Evolutionary conservation across 2,797 vertebrate genomes (phyloP), one percentile per base, ranked within the genome.

Genomic region (Acipenser transmontanus): DNA sequence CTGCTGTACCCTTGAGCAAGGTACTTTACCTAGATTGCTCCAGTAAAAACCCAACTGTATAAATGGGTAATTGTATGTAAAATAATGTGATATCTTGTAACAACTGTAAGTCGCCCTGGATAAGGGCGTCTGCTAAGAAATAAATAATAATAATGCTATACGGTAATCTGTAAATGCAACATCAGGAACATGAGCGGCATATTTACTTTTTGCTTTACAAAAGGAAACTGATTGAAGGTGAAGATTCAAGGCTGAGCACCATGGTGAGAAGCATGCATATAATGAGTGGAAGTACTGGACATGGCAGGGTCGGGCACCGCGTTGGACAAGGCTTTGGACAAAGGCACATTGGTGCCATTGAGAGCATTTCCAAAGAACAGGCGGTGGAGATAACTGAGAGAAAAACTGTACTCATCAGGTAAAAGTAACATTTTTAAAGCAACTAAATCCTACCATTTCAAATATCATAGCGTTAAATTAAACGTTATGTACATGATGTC

Each of bases 381-480:
- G 83, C 85, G 47, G 82, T 90, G 74, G 89, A 92, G 73, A 77
- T 82, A 78, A 90, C 82, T 0, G 86, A 90, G 78, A 85, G 83
- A 68, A 88, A 87, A 78, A 89, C 87, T 6, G 84, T 90, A 64
- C 78, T 89, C n/a, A 89, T 91, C 74, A 92, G 88, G 89, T 89
- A 88, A 84, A 77, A 76, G 76, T 76, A 68, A 56, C 2, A 47
- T 2, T 12, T 12, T 68, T 51, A 59, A 60, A 34, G 3, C 20
- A 34, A 34, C 20, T 34, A 34, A 34, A 34, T 1, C 20, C 20
- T 34, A 34, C 20, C 20, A 34, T 34, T 34, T 34, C 20, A 34
- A 34, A 34, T 34, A 34, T 4, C 20, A 34, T 34, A 34, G 20
- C 20, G 20, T 34, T 34, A 34, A 34, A 34, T 34, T 2, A 34